Conservation (phyloP, 2,797 vertebrate species). For the Sebastes matsubarae region DNA sequence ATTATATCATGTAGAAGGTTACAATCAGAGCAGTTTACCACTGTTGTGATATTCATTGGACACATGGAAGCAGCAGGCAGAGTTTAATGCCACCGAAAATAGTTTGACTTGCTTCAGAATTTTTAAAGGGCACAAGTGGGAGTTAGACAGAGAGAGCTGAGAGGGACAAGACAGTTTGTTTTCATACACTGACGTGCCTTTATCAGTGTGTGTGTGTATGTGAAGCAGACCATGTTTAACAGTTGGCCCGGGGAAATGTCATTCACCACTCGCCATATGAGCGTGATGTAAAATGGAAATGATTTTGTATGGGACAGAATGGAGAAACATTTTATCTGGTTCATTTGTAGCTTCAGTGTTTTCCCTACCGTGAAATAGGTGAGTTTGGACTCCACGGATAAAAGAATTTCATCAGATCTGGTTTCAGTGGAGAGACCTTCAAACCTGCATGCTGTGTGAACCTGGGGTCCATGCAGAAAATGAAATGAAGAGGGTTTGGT, state of each 20-base stretch:
- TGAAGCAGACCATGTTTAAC: slow-evolving; percentile 65
- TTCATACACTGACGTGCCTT: slow-evolving; percentile 26
- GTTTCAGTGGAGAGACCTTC: slow-evolving; percentile 40
- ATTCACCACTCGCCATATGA: slow-evolving; percentile 46
- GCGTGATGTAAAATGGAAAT: slow-evolving; percentile 59
- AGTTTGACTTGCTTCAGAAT: slow-evolving; percentile 57
- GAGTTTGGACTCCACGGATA: slow-evolving; percentile 32
- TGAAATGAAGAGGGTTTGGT: not conserved
- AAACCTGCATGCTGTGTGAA: slow-evolving; percentile 5
- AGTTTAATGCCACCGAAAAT: slow-evolving; percentile 58
- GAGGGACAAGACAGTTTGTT: slow-evolving; percentile 48
- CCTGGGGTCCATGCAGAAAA: not conserved
- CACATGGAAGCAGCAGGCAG: slow-evolving; percentile 33
- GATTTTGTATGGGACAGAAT: slow-evolving; percentile 46
- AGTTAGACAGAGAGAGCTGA: slow-evolving; percentile 43
- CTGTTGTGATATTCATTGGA: slow-evolving; percentile 35
- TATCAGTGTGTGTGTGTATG: slow-evolving; percentile 26
- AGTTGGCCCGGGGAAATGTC: slow-evolving; percentile 70
- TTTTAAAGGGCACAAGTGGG: slow-evolving; percentile 66
- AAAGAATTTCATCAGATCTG: slow-evolving; percentile 48
- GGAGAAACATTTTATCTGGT: slow-evolving; percentile 55
- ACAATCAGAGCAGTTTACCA: slow-evolving; percentile 30
- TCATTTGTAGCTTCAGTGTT: slow-evolving; percentile 53
- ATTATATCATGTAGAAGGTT: slow-evolving; percentile 44
- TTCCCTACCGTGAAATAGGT: slow-evolving; percentile 57